A percentile compares a stretch with the other conserved stretches of the same genome.
phyloP scores from a whole-genome alignment of 2,113 vertebrate species.

The Rhombomys opimus region DNA sequence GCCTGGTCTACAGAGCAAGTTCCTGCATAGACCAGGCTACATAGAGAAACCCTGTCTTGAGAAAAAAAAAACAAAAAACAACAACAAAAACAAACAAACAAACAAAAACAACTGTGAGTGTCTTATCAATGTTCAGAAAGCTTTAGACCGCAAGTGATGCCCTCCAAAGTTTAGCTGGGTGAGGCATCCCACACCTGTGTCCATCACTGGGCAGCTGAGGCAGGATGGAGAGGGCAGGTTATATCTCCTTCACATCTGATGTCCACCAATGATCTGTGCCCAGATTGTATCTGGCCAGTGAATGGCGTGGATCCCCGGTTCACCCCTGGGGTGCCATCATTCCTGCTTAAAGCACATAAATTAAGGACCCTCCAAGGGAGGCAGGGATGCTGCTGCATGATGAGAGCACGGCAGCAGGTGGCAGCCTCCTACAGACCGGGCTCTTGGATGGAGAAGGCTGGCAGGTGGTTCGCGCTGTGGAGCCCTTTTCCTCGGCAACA shows the following conservation, averaged over 20 bases:
- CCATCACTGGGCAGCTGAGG: neutral
- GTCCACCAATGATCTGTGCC: neutral
- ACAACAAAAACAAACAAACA: neutral
- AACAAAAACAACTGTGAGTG: neutral
- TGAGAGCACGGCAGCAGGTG: neutral
- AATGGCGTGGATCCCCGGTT: neutral
- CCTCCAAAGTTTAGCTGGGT: too few species aligned
- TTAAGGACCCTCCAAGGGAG: neutral
- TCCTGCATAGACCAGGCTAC: neutral
- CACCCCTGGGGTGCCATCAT: too few species aligned
- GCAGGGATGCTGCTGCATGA: neutral
- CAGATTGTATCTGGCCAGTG: too few species aligned
- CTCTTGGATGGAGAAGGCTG: neutral
- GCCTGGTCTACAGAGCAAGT: neutral
- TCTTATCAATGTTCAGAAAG: neutral
- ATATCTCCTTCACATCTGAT: too few species aligned
- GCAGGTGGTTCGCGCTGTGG: neutral
- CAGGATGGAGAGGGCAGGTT: neutral
- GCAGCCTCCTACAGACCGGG: neutral
- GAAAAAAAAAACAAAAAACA: too few species aligned
- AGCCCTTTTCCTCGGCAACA: neutral
- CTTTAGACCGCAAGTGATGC: too few species aligned
- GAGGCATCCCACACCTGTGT: neutral
- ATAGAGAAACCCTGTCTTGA: neutral
- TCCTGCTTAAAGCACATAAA: neutral